Base-by-base conservation (phyloP, 2,113 vertebrate genomes). In the Sylvietta virens region DNA sequence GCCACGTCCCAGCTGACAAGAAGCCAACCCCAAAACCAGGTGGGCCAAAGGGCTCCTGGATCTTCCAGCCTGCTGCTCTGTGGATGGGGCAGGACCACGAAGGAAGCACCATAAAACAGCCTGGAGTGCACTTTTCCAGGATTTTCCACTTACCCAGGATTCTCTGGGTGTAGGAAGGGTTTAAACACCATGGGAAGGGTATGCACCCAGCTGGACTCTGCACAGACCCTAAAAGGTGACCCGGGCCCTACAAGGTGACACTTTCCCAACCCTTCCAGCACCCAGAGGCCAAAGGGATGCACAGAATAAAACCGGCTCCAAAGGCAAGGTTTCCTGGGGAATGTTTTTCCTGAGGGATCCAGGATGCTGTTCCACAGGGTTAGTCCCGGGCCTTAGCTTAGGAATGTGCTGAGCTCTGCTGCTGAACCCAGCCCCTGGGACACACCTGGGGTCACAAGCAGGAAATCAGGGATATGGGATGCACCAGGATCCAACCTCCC, bases 81-180 rank as follows among this genome's bases (percentile, higher is more conserved):
- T 24, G 33, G 58, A 5, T 20, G 42, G 50, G 48, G 47, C 28
- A 48, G 57, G 28, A 56, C 7, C 60, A 37, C 4, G 3, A 6
- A 48, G 22, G 35, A 51, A 60, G 16, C 47, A 61, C 13, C 50
- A 40, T 16, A 27, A 56, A 62, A 35, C 0, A 56, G 3, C 13
- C 20, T 2, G 5, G 0, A 40, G 10, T 3, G 35, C 7, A 10
- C 0, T 73, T 7, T 20, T 0, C 17, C 5, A 4, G 39, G 39
- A 28, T 58, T 62, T 53, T 12, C n/a, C 7, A 10, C 0, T 73
- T 7, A 23, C 0, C 17, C 5, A 4, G 39, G 39, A 28, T 58
- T 62, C 48, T 12, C 56, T 62, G 27, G 35, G 44, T 6, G 54
- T 13, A 17, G 39, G 33, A 35, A 71, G 28, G 51, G 24, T 57